Evolutionary conservation across 2,888 invertebrate species (phyloP).

Genomic region (Atherix ibis): DNA sequence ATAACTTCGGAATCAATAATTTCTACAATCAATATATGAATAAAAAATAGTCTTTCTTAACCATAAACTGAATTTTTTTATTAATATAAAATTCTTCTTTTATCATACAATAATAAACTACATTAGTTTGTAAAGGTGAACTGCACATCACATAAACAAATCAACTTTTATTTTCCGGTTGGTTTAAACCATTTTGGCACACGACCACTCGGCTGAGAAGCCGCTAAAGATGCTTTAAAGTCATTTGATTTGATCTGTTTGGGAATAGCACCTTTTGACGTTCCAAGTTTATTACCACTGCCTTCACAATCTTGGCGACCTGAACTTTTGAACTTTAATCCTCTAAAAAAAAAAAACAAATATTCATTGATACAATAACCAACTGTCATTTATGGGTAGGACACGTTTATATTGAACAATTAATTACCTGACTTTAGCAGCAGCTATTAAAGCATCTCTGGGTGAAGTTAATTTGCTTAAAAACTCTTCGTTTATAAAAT

Average conservation of each 20-base stretch:
- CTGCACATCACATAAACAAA: conserved; percentile 1
- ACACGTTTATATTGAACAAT: too few relatives aligned
- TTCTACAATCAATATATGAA: too few relatives aligned
- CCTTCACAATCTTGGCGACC: background rate
- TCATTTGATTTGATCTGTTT: conserved; percentile 9
- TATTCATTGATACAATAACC: too few relatives aligned
- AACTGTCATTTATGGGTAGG: too few relatives aligned
- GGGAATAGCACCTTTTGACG: conserved; percentile 9
- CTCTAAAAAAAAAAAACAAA: too few relatives aligned
- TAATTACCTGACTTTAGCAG: background rate
- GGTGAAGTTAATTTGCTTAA: conserved; percentile 3
- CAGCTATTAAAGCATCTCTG: background rate
- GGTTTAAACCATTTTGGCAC: conserved; percentile 37
- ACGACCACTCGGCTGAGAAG: conserved; percentile 23
- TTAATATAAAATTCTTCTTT: too few relatives aligned
- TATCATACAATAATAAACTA: too few relatives aligned
- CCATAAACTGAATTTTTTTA: too few relatives aligned
- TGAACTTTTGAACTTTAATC: too few relatives aligned
- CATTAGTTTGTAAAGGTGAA: too few relatives aligned
- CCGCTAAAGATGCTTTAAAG: conserved; percentile 9
- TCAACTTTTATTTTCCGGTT: conserved; percentile 8
- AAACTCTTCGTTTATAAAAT: background rate
- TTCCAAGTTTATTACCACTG: background rate
- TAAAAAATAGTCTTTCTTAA: too few relatives aligned
- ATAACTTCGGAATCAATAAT: too few relatives aligned